Conservation (phyloP, 2,888 invertebrate species). For the Brachyopa scutellaris region DNA sequence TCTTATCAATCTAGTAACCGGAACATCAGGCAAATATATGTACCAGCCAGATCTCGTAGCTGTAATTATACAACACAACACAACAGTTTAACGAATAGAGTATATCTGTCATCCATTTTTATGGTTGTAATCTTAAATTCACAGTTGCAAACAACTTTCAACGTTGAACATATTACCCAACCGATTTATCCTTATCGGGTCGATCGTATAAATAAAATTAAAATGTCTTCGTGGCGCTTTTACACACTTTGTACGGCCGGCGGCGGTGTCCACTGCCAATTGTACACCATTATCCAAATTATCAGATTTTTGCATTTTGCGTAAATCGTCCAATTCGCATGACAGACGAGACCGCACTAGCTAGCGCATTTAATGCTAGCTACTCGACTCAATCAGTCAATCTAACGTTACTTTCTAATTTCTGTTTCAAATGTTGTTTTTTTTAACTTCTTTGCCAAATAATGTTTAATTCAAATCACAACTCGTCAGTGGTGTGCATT, state of each 20-base stretch:
- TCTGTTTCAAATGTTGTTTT: background rate
- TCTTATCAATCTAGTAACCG: no score
- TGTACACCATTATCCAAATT: background rate
- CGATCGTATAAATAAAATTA: background rate
- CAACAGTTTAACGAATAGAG: no score
- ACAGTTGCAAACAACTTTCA: background rate
- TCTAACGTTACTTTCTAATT: constrained; percentile 36
- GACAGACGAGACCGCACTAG: background rate
- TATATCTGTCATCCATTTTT: no score
- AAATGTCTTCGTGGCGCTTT: no score
- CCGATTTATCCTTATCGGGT: background rate
- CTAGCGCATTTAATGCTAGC: background rate
- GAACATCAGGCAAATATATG: no score
- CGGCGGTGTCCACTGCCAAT: no score
- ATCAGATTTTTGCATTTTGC: background rate
- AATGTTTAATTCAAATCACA: constrained; percentile 41
- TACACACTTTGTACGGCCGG: no score
- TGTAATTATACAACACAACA: no score
- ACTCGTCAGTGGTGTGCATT: constrained; percentile 19
- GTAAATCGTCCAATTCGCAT: background rate
- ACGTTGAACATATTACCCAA: background rate
- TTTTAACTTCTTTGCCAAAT: background rate
- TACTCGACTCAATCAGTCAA: constrained; percentile 20
- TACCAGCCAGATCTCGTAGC: no score
- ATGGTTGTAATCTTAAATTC: background rate